Percentiles rank a stretch among this genome's conserved stretches.
Conservation (phyloP, 2,113 vertebrate genomes). For the Kryptolebias marmoratus region DNA sequence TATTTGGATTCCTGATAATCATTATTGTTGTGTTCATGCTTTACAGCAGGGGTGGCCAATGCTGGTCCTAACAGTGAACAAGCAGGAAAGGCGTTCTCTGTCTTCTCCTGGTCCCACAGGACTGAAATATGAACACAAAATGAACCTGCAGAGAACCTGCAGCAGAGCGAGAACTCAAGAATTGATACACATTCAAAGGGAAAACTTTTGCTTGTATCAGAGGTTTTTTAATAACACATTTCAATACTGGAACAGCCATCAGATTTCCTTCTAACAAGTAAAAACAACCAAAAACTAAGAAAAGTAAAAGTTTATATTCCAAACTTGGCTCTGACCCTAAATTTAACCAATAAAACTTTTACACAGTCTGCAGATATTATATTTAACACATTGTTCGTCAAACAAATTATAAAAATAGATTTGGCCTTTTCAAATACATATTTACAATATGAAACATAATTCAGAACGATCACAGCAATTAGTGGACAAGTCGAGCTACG, state of each 20-base stretch:
- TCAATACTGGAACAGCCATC: constrained; percentile 82
- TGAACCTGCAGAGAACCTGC: too few species aligned
- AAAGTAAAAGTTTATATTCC: constrained; percentile 54
- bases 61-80: too few species aligned
- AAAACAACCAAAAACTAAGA: constrained; percentile 80
- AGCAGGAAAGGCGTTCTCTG: too few species aligned
- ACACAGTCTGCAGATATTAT: constrained; percentile 83
- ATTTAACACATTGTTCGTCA: constrained; percentile 82
- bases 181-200: not conserved
- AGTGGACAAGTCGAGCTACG: constrained; percentile 7
- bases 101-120: too few species aligned
- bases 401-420: constrained; percentile 93
- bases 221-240: constrained; percentile 84
- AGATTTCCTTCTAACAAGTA: constrained; percentile 79
- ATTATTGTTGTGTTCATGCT: too few species aligned
- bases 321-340: constrained; percentile 73
- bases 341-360: constrained; percentile 78
- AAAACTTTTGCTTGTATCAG: constrained; percentile 46
- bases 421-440: constrained; percentile 86
- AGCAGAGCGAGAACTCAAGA: not conserved
- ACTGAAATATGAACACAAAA: too few species aligned
- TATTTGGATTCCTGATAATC: too few species aligned
- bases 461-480: constrained; percentile 73
- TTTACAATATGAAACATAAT: constrained; percentile 88
- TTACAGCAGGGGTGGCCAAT: too few species aligned